Evolutionary conservation across 2,888 invertebrate genomes (phyloP), one percentile per base, ranked within the genome.

Genomic region (Scaptomyza parva): DNA sequence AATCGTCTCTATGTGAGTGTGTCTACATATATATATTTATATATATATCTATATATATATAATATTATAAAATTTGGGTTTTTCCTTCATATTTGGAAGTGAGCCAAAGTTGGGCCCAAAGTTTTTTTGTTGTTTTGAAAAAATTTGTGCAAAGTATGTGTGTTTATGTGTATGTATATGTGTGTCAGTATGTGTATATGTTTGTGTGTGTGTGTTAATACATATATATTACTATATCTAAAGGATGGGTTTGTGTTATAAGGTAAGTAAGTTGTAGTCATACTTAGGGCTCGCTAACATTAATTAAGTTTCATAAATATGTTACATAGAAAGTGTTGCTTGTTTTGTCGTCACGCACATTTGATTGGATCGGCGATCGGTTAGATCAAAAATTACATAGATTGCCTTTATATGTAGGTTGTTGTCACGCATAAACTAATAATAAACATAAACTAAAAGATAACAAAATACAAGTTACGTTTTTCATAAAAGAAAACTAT

Each of bases 251-350:
- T 47, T 18, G 12, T 12, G 11, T n/a, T n/a, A n/a, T n/a, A n/a
- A n/a, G n/a, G n/a, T 24, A 39, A 20, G 18, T 30, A n/a, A n/a
- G 18, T 39, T 48, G 30, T 17, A 17, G 37, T 37, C 37, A 17
- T 69, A 70, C 51, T 61, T 57, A 52, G 30, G 17, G 59, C 33
- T 39, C 37, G 55, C 63, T 68, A 58, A 45, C 33, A 48, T 44
- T 60, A 60, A 51, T 65, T 53, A 47, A 58, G 59, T 60, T 55
- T 50, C 58, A 78, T 87, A 82, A 87, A 82, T 87, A 81, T 81
- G 51, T 78, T 82, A 82, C 86, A 87, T 52, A 63, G 63, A 80
- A 64, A 64, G 61, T 44, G 62, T 33, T 33, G 9, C 3, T 30
- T 30, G 1, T 30, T 30, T 35, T 35, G 48, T 41, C 52, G 44